Base-by-base conservation (phyloP, 2,113 vertebrate genomes). In the Apeltes quadracus region DNA sequence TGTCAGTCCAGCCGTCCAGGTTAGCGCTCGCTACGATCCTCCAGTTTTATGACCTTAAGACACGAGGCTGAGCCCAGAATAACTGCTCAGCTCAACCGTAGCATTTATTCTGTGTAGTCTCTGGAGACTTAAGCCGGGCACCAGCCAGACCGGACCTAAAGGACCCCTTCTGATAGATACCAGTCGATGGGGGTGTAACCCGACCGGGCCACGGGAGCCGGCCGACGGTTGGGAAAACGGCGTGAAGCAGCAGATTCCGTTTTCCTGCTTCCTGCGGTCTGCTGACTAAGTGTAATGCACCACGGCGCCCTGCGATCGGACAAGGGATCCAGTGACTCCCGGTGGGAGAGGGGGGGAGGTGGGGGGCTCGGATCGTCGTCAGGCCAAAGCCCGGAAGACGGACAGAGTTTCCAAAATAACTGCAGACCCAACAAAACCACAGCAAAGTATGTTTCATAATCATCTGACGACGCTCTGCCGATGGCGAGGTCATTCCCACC, bases 271-370 rank as follows among this genome's bases (percentile, higher is more conserved):
- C 90, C 91, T 89, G 84, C 72, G 79, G 67, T 71, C 75, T 90
- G 87, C 90, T 92, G 90, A 93, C 82, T 75, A 70, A 84, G 89
- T 83, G 86, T 88, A 92, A 89, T 85, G 79, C 50, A 27, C 61
- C 72, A 32, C 36, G 44, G 74, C 39, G 43, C 83, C 84, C 81
- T 69, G 81, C 15, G 67, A 88, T 84, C 82, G 64, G 89, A 82
- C 78, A 63, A 66, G 57, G 51, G 88, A 85, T 91, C 89, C 58
- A 43, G 83, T 91, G 81, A 89, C 82, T 84, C 76, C 76, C 75
- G 1, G 6, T 76, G 77, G 81, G 66, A 27, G 18, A 6, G 4
- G 29, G 44, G 8, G 6, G 36, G 36, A 10, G 9, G 22, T n/a
- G n/a, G 34, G 41, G 5, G 18, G 41, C 67, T 41, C 48, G 22